phyloP scores from a whole-genome alignment of 2,797 vertebrate genomes.

The Scolopax rusticola region DNA sequence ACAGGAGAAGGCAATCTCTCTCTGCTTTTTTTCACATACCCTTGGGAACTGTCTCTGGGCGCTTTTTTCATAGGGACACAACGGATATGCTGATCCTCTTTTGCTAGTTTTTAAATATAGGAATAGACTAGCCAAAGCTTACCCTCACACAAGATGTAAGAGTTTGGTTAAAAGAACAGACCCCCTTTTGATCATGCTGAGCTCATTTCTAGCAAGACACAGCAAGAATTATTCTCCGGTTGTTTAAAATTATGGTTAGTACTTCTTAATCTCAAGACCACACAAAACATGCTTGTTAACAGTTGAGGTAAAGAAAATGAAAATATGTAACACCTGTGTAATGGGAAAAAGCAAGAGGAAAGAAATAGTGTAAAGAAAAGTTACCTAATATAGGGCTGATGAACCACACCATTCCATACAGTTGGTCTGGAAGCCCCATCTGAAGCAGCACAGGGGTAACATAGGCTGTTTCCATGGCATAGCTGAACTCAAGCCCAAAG shows the following conservation, averaged over 20 bases:
- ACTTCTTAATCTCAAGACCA: background rate
- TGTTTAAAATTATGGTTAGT: background rate
- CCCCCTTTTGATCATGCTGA: background rate
- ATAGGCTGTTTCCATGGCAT: slow-evolving; percentile 98
- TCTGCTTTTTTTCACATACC: background rate
- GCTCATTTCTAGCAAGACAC: background rate
- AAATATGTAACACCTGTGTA: fast-evolving
- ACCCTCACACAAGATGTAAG: background rate
- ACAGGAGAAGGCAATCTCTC: background rate
- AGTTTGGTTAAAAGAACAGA: background rate
- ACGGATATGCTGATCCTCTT: background rate
- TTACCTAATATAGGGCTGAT: slow-evolving; percentile 97
- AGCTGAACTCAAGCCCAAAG: slow-evolving; percentile 98
- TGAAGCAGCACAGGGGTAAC: slow-evolving; percentile 96
- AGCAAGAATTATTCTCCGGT: background rate
- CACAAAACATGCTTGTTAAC: background rate
- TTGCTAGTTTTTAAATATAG: background rate
- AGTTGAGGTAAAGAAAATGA: background rate
- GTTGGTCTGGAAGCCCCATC: slow-evolving; percentile 96
- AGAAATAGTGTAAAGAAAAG: background rate
- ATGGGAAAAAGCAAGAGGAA: background rate
- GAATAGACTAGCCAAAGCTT: background rate
- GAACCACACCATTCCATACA: slow-evolving; percentile 98
- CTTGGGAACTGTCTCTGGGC: background rate
- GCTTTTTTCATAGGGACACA: background rate